Evolutionary conservation across 2,113 vertebrate genomes (phyloP).

Genomic region (Gallinago paraguaiae): DNA sequence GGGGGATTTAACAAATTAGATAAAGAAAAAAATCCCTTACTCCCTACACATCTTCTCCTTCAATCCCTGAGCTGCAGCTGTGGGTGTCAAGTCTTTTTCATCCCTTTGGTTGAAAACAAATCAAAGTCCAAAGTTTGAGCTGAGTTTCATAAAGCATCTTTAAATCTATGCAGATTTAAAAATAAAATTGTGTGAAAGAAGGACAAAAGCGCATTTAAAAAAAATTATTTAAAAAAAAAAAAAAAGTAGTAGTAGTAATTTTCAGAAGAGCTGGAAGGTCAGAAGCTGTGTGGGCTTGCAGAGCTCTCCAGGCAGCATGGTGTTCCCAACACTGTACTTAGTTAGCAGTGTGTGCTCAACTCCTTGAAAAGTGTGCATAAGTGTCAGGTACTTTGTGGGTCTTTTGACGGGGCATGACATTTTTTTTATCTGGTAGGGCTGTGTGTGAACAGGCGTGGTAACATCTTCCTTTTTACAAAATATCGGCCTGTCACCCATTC

Average conservation of each 20-base stretch:
- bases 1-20: not conserved
- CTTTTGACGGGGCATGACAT: not conserved
- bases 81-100: not conserved
- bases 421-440: not conserved
- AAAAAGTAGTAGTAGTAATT: not conserved
- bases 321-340: not conserved
- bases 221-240: not conserved
- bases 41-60: not conserved
- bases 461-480: not conserved
- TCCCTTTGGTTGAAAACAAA: not conserved
- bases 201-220: not conserved
- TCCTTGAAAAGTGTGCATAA: not conserved
- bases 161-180: not conserved
- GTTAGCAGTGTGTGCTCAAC: not conserved
- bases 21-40: not conserved
- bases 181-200: not conserved
- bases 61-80: not conserved
- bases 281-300: not conserved
- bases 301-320: not conserved
- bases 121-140: not conserved
- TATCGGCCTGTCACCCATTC: not conserved
- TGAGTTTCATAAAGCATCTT: not conserved
- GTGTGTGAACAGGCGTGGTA: not conserved
- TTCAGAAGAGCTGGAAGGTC: not conserved
- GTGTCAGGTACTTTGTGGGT: not conserved